Conservation (phyloP, 2,797 vertebrate species). For the Acestrorhynchus altus region DNA sequence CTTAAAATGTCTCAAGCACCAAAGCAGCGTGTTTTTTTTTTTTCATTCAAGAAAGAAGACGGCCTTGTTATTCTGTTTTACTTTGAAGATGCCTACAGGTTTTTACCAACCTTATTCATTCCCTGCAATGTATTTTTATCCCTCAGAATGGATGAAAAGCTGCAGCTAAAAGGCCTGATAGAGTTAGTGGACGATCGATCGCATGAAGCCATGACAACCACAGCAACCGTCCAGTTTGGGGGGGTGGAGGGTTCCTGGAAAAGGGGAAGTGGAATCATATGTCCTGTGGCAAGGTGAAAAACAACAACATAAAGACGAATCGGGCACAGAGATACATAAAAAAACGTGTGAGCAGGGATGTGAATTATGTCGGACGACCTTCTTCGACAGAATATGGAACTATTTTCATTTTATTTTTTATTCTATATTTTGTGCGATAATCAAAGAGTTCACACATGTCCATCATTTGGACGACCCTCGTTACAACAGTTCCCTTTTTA, state of each 20-base stretch:
- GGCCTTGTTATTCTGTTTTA: background rate
- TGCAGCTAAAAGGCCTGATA: conserved; percentile 9
- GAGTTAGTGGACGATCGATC: conserved; percentile 12
- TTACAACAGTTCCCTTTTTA: too few relatives aligned
- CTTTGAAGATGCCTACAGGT: background rate
- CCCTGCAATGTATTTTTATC: background rate
- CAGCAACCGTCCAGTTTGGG: background rate
- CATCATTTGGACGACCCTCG: too few relatives aligned
- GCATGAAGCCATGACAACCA: conserved; percentile 14
- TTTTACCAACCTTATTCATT: background rate
- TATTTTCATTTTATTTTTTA: too few relatives aligned
- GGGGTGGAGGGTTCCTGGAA: background rate
- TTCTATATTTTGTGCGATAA: too few relatives aligned
- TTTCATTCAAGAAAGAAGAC: background rate
- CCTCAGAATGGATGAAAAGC: background rate
- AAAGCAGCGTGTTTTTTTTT: background rate
- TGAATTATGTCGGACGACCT: background rate
- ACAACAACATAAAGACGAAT: background rate
- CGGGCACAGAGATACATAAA: background rate
- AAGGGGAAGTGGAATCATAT: background rate
- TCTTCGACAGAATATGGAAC: background rate
- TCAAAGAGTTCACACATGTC: too few relatives aligned
- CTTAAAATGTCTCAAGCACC: background rate
- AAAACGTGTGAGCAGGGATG: background rate
- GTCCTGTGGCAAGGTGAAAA: background rate